Evolutionary conservation across 92 coral and sea anemone species (phyloP), one percentile per base, ranked within the genome.

Genomic region (Zoanthus sansibaricus): DNA sequence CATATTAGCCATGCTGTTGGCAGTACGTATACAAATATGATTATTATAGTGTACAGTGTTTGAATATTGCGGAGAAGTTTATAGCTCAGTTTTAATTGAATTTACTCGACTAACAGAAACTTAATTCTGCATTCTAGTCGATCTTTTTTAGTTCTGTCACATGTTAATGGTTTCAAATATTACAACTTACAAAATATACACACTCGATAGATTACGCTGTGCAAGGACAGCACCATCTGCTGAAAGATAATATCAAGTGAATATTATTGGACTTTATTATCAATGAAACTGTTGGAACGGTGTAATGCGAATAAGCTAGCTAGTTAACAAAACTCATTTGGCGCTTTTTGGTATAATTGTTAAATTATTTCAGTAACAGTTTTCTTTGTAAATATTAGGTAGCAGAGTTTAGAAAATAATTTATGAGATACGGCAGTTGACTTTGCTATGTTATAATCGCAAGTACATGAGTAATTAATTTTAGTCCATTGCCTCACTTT

Each of bases 391-490:
- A 67, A 21, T 14, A 13, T 12, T 16, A 6, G 17, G 20, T 16
- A 16, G 18, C 6, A 61, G 7, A 69, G 15, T 44, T 25, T 30
- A 16, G 45, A 6, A 32, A 69, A 30, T 7, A 9, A 9, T 62
- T 17, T 62, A 17, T 17, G n/a, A 12, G 4, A 2, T 58, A 14
- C 2, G 1, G n/a, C n/a, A 9, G 69, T 17, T 62, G 25, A 47
- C 32, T 49, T 80, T 46, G 75, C 7, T 30, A 30, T 10, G 31
- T 51, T 80, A 11, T 45, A 15, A 5, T 11, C 12, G 20, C 21
- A 79, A 61, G 44, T 62, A 62, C 74, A 47, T 47, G 44, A 4
- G 85, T 18, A 47, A 64, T 80, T 67, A 58, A 79, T 80, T 20
- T 46, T 0, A 49, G 30, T 11, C 62, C 13, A 79, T 64, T 37